phyloP scores from a whole-genome alignment of 2,797 vertebrate genomes.

The Anableps anableps region DNA sequence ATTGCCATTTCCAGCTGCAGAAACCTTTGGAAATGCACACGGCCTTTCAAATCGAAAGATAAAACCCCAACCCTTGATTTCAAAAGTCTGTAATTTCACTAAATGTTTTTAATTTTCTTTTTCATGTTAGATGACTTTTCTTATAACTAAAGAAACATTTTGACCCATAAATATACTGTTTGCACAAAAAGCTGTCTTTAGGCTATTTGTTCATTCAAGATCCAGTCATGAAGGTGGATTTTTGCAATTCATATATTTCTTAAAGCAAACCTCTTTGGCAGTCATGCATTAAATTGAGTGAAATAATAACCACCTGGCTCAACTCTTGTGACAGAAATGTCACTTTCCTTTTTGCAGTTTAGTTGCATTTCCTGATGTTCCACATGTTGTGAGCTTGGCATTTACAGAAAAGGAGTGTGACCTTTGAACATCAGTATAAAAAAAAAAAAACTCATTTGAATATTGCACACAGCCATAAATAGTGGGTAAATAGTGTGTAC shows the following conservation, averaged over 20 bases:
- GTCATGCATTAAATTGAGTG: conserved; percentile 3
- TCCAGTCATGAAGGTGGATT: not conserved
- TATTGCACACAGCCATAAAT: conserved; percentile 58
- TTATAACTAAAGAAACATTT: not conserved
- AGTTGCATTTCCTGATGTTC: conserved; percentile 64
- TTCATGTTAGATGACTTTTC: too few relatives aligned
- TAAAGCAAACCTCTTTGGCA: not conserved
- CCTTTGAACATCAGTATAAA: conserved; percentile 60
- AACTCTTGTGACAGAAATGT: conserved; percentile 53
- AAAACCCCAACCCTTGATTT: not conserved
- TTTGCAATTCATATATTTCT: not conserved
- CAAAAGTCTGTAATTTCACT: not conserved
- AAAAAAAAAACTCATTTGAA: conserved; percentile 54
- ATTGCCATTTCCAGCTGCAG: not conserved
- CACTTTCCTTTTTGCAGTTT: conserved; percentile 52
- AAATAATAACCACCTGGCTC: conserved; percentile 37
- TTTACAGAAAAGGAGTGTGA: conserved; percentile 62
- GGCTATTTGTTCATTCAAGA: not conserved
- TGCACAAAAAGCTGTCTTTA: not conserved
- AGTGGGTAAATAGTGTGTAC: conserved; percentile 44
- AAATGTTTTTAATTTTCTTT: not conserved
- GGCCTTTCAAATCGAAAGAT: not conserved
- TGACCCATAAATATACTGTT: not conserved
- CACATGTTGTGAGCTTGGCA: conserved; percentile 47
- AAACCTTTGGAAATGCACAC: not conserved